Evolutionary conservation across 2,888 invertebrate genomes (phyloP), one percentile per base, ranked within the genome.

Genomic region (Agapostemon virescens): DNA sequence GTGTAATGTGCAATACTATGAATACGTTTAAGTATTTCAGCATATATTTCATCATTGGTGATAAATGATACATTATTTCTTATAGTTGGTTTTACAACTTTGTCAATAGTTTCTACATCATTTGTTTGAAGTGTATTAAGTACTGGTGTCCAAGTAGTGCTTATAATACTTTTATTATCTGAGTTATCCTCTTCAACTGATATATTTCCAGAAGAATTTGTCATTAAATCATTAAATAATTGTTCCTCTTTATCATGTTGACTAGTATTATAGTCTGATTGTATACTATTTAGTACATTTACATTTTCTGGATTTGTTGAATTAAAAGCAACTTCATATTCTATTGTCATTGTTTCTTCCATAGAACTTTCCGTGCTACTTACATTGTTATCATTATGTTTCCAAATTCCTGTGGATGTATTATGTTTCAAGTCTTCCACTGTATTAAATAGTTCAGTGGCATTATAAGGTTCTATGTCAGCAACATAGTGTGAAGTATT

Each of bases 11-110:
- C 7, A 58, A 72, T 38, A 81, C 78, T 38, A 76, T 88, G 87
- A 79, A 91, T 91, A 38, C 86, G 86, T 80, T 87, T 89, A 5
- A 90, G 70, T 68, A 90, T 88, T 55, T 90, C 88, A 5, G 75
- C 83, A 67, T 88, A 88, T 79, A 90, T 91, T 75, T 88, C 74
- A 55, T 84, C 73, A 26, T 87, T 80, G 1, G 87, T 82, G 55
- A 75, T 42, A 33, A 55, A 1, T n/a, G 36, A 9, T 69, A n/a
- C 5, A 33, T 68, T 42, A 72, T 73, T 52, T 30, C 67, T 45
- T 30, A 11, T 52, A 36, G 30, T 68, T 55, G 2, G 13, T 23
- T 79, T 68, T 13, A 13, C 58, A n/a, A 45, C 30, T 52, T 70
- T 11, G 15, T n/a, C 15, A 33, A 20, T 17, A 11, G 52, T 42